Base-by-base conservation (phyloP, 2,888 invertebrate genomes). In the Nomada fucata region DNA sequence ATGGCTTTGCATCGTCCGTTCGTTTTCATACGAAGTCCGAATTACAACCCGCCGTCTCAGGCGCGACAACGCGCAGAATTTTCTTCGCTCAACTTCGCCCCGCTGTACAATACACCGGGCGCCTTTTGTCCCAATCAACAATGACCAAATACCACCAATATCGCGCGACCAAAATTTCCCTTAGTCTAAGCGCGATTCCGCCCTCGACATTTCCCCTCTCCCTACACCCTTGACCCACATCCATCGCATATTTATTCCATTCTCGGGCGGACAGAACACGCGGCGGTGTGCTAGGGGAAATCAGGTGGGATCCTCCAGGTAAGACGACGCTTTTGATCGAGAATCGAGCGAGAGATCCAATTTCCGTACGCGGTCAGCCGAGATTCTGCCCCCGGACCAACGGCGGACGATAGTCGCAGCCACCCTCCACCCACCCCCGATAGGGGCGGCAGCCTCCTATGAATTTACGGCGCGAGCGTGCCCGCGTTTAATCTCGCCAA, bases 401-500 rank as follows among this genome's bases (percentile, higher is more conserved):
- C 47, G 61, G 50, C 52, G 72, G 13, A 71, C 71, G 74, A 82
- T 63, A 71, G 77, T 20, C 36, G 15, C 63, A 55, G 9, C 2
- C 15, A 11, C 47, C 10, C 9, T 15, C 23, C 63, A 55, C 13
- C 2, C 15, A 13, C 53, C 7, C 9, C n/a, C 23, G 65, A 69
- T 60, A 60, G 13, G 52, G n/a, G 57, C 57, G 18, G 50, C n/a
- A 36, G 42, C 69, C 26, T n/a, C 47, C 50, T 36, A 26, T 53
- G 76, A 76, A 83, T 80, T 76, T 76, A 69, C 77, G 36, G 50
- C 23, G 44, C 52, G 67, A 73, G 26, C 73, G 67, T 79, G 74
- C 63, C 26, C 65, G 26, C 76, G 78, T 75, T 83, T 88, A 86
- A 82, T 78, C 76, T 67, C 63, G 52, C 65, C 78, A 73, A 83